Evolutionary conservation across 2,888 invertebrate genomes (phyloP), one percentile per base, ranked within the genome.

Genomic region (Pheosia tremula): DNA sequence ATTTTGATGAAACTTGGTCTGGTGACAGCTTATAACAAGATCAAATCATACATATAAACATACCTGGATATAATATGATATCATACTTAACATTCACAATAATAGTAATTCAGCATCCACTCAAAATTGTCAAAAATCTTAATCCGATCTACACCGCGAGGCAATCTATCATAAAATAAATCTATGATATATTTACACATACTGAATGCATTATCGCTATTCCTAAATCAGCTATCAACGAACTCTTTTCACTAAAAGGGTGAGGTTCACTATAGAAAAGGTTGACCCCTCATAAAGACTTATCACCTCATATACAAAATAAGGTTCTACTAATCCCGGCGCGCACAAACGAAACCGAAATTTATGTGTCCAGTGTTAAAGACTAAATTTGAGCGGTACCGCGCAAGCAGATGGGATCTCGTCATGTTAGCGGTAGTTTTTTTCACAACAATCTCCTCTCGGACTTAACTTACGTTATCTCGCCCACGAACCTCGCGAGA

Each of bases 231-330:
- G 93, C 93, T 91, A 93, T 93, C 93, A 93, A 91, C 93, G 86
- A 85, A 91, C 92, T 93, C 93, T 93, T 93, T 93, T 93, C 93
- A 93, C 93, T 93, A 91, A 93, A 93, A 93, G 93, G 93, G 93
- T 93, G 89, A 91, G 85, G 86, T 84, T 83, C 87, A 88, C 91
- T 87, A 93, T 91, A 91, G 93, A 93, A 93, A 93, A 92, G 93
- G 93, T 93, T 93, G 93, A 93, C 93, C 93, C 94, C 91, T 93
- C 93, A 92, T 93, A 93, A 93, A 93, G 93, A 93, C 93, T 93
- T 93, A 93, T 93, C 93, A 93, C 93, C 90, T 93, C 92, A 91
- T 92, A 92, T 92, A 93, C 93, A 93, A 93, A 93, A 92, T 93
- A 93, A 93, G 90, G 93, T 89, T 89, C 80, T 87, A 87, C 89